Evolutionary conservation across 2,888 invertebrate genomes (phyloP).

Genomic region (Neria commutata): DNA sequence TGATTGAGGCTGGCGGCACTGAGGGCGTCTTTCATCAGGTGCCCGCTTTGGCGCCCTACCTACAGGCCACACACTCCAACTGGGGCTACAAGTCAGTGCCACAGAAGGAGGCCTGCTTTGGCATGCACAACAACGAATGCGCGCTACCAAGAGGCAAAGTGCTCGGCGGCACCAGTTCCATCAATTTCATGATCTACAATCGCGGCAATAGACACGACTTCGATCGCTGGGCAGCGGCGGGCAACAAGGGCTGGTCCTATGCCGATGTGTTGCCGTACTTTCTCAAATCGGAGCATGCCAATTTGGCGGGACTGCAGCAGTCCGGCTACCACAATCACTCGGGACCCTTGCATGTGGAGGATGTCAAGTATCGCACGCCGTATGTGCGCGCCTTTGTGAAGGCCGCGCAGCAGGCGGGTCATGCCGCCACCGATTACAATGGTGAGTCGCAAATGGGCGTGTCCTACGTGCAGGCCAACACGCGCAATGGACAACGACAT

Average conservation of each 20-base stretch:
- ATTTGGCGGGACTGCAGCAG: slow-evolving; percentile 61
- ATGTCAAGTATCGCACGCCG: slow-evolving; percentile 65
- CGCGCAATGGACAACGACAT: slow-evolving; percentile 67
- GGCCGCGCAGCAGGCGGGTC: slow-evolving; percentile 71
- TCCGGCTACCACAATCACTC: slow-evolving; percentile 66
- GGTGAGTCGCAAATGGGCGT: slow-evolving; percentile 70
- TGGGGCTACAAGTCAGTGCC: slow-evolving; percentile 76
- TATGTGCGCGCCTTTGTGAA: slow-evolving; percentile 66
- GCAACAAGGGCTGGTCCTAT: slow-evolving; percentile 78
- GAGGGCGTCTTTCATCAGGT: slow-evolving; percentile 58
- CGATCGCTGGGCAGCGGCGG: slow-evolving; percentile 71
- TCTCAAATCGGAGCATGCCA: slow-evolving; percentile 66
- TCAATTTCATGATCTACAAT: slow-evolving; percentile 76
- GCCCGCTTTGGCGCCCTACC: slow-evolving; percentile 50
- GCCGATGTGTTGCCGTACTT: slow-evolving; percentile 68
- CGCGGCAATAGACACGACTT: slow-evolving; percentile 76
- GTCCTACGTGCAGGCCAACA: slow-evolving; percentile 70
- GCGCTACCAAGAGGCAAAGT: slow-evolving; percentile 66
- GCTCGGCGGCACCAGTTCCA: slow-evolving; percentile 67
- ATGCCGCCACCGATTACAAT: slow-evolving; percentile 74
- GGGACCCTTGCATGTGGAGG: slow-evolving; percentile 69
- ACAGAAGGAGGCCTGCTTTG: slow-evolving; percentile 67
- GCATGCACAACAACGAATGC: slow-evolving; percentile 60
- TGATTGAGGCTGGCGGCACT: slow-evolving; percentile 64
- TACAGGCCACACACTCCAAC: slow-evolving; percentile 65